Conservation (phyloP, 2,797 vertebrate genomes). For the Eulemur rubriventer region DNA sequence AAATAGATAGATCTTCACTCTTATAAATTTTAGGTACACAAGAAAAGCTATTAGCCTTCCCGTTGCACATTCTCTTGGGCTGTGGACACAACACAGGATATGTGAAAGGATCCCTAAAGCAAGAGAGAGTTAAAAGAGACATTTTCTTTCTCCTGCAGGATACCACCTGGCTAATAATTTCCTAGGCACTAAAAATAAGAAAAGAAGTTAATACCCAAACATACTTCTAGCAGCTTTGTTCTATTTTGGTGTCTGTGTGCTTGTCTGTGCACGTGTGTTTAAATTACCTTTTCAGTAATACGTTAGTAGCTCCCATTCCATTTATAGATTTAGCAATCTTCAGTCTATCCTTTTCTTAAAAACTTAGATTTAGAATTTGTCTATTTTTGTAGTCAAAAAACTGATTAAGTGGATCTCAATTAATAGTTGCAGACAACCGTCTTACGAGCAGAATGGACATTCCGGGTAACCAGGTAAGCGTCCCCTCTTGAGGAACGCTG, state of each 20-base stretch:
- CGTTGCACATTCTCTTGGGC: fast-evolving
- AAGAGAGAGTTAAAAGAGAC: not conserved
- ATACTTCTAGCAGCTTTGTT: not conserved
- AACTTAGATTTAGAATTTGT: not conserved
- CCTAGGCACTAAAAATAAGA: not conserved
- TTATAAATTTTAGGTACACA: not conserved
- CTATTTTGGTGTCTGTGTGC: not conserved
- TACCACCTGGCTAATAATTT: not conserved
- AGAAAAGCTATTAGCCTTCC: not conserved
- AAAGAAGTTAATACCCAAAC: not conserved
- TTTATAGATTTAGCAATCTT: not conserved
- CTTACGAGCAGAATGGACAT: not conserved
- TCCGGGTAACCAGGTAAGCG: not conserved
- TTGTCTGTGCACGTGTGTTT: not conserved
- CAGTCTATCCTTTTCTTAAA: not conserved
- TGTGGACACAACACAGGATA: not conserved
- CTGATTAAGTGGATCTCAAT: not conserved
- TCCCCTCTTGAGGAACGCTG: not conserved
- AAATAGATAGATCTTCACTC: not conserved
- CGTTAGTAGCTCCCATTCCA: not conserved
- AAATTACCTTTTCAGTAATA: not conserved
- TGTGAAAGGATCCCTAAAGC: not conserved
- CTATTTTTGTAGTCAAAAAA: not conserved
- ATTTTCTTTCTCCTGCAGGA: not conserved
- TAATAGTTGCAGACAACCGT: not conserved